Evolutionary conservation across 2,888 invertebrate genomes (phyloP).

Genomic region (Schizaphis graminum): DNA sequence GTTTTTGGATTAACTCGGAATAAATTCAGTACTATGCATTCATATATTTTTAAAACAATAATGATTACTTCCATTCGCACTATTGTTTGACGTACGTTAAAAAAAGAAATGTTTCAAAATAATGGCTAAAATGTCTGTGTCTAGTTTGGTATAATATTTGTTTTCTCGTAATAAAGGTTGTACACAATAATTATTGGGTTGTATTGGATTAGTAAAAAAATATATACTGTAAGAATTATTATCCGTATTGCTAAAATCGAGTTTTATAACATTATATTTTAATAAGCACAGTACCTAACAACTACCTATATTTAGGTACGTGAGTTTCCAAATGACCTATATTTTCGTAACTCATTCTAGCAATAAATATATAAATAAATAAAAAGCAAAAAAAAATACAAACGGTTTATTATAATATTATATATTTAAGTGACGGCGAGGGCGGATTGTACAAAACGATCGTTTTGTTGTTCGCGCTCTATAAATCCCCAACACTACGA

Average conservation of each 20-base stretch:
- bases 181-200: background rate
- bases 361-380: background rate
- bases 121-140: background rate
- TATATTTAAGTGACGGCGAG: background rate
- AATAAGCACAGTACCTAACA: background rate
- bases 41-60: background rate
- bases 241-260: background rate
- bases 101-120: background rate
- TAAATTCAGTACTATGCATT: background rate
- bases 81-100: background rate
- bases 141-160: background rate
- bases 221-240: background rate
- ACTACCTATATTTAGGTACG: background rate
- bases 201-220: too few relatives aligned
- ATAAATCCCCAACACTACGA: conserved; percentile 17
- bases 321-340: background rate
- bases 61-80: background rate
- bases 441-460: conserved; percentile 13
- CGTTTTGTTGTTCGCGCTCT: conserved; percentile 48
- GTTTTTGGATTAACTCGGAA: background rate
- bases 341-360: background rate
- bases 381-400: background rate
- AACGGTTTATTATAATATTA: background rate
- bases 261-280: background rate
- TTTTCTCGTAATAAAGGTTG: background rate